These are phyloP conservation scores for Drosophila anomalipes DNA, from an alignment of 2,888 invertebrate species.

Conservation along the genomic window DNA sequence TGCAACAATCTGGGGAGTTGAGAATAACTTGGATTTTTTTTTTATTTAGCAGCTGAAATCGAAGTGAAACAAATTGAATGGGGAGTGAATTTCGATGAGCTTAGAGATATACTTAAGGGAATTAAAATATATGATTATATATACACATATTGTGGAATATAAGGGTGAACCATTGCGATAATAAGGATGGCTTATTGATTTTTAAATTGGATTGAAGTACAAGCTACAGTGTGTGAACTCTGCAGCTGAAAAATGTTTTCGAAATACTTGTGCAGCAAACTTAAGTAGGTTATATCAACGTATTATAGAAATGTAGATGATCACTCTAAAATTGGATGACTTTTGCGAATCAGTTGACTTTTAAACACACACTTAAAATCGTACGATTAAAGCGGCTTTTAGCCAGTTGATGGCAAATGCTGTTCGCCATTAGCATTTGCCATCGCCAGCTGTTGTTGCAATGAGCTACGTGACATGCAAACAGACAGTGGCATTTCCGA, in stretches of 20 bases:
- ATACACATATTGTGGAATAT: not conserved
- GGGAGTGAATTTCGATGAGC: conserved; percentile 4
- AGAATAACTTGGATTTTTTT: conserved; percentile 17
- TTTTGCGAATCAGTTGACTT: not conserved
- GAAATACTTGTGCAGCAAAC: not conserved
- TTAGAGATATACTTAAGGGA: conserved; percentile 3
- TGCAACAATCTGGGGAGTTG: conserved; percentile 29
- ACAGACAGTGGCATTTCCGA: conserved; percentile 32
- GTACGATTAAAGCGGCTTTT: conserved; percentile 51
- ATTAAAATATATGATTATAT: conserved; percentile 6
- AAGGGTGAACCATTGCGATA: not conserved
- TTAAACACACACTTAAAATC: conserved; percentile 1
- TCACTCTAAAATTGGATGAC: conserved; percentile 1
- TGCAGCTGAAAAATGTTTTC: not conserved
- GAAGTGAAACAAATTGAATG: conserved; percentile 3
- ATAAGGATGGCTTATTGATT: not conserved
- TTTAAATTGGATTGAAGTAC: not conserved
- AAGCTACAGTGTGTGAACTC: not conserved
- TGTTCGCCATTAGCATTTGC: conserved; percentile 55
- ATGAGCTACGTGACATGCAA: conserved; percentile 66
- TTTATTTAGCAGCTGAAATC: conserved; percentile 6
- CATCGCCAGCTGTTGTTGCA: conserved; percentile 53
- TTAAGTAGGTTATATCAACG: not conserved
- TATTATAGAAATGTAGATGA: not conserved
- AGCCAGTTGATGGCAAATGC: conserved; percentile 42